Evolutionary conservation across 2,888 invertebrate species (phyloP).

Genomic region (Calameuta filiformis): DNA sequence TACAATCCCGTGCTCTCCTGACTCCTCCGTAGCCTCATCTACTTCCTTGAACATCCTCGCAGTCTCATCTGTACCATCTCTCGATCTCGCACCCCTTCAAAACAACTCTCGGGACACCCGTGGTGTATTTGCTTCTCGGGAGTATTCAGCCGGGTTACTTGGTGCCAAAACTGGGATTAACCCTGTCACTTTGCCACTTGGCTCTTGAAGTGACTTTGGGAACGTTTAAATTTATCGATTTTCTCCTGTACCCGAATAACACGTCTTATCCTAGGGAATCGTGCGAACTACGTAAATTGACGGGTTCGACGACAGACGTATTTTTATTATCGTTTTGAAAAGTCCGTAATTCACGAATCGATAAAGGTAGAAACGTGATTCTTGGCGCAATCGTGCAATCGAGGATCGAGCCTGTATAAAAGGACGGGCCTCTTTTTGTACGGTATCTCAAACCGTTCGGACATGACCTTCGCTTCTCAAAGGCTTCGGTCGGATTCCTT

Average conservation of each 20-base stretch:
- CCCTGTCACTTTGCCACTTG: neutral
- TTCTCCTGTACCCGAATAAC: neutral
- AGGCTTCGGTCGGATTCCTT: neutral
- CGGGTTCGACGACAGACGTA: neutral
- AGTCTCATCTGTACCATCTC: neutral
- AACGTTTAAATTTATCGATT: neutral
- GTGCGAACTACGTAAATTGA: neutral
- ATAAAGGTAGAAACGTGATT: neutral
- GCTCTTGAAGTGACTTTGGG: neutral
- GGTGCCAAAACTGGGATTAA: neutral
- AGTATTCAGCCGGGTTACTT: neutral
- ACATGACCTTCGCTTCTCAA: neutral
- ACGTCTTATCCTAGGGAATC: neutral
- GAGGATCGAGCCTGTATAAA: neutral
- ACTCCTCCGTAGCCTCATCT: neutral
- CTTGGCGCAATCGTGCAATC: neutral
- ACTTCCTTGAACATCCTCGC: neutral
- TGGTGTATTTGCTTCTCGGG: neutral
- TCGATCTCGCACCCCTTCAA: neutral
- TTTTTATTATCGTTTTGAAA: neutral
- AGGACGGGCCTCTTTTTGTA: neutral
- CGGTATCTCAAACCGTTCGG: neutral
- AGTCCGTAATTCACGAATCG: neutral
- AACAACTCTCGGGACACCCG: neutral
- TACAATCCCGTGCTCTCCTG: neutral